Base-by-base conservation (phyloP, 1,140 invertebrate species). In the Aphelinus atriplicis region DNA sequence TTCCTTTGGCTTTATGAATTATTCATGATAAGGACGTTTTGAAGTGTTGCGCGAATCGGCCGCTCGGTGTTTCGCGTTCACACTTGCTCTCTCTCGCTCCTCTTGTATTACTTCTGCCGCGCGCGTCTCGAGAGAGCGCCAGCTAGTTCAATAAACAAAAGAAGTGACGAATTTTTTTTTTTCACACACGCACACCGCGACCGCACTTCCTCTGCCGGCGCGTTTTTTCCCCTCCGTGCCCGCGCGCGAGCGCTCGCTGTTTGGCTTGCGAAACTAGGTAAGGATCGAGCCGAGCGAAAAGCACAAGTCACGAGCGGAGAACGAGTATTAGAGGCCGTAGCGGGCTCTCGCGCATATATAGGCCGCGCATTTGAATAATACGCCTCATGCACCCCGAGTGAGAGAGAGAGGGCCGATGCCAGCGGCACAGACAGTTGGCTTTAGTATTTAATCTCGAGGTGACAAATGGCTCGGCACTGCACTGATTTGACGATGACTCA, bases 391-490 rank as follows among this genome's bases (percentile, higher is more conserved):
- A 64, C 43, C 51, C 60, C 10, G 71, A 2, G n/a, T 7, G 57
- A 60, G 26, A 60, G 57, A 60, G 57, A 60, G 51, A 53, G 57
- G 9, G 51, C 9, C 61, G 43, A 64, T 64, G 46, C 6, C 70
- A 3, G 43, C 45, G 43, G 7, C 42, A 46, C 63, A 57, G 70
- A 65, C 65, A 68, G 57, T 68, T 68, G 57, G 75, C 67, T 73
- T 77, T 77, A 57, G 72, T 43, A 71, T 80, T 78, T 80, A 78
- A 80, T 80, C 79, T 78, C 63, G 66, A 57, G 71, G 76, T 79
- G 78, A 80, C 78, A 80, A 80, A 79, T 79, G 78, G 73, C 75
- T 43, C 62, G 58, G 65, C 66, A 68, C 26, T 57, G 75, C 72
- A 53, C 77, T 76, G 78, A 78, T 75, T 78, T 60, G 65, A 26